Conservation (phyloP, 2,888 invertebrate genomes). For the Himalopsyche tibetana region DNA sequence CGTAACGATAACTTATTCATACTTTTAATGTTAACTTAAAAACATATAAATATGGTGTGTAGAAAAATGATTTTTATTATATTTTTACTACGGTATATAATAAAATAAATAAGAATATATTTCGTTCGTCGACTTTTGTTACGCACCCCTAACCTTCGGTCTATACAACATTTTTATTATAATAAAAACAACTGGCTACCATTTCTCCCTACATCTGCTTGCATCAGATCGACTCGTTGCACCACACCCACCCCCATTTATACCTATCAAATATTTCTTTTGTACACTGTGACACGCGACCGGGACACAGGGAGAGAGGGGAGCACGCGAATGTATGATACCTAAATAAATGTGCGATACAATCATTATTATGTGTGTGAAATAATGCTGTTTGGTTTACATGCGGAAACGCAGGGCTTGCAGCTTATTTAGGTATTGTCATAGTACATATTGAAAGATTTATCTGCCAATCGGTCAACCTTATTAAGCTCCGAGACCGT, state of each 20-base stretch:
- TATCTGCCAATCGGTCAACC: too few species aligned
- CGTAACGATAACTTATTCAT: too few species aligned
- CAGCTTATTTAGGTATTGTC: not conserved
- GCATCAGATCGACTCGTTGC: constrained; percentile 51
- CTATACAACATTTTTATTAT: constrained; percentile 45
- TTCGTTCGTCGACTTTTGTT: not conserved
- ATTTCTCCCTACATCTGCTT: constrained; percentile 56
- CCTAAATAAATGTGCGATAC: constrained; percentile 54
- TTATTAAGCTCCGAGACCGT: too few species aligned
- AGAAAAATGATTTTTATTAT: too few species aligned
- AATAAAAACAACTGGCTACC: constrained; percentile 52
- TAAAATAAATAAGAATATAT: too few species aligned
- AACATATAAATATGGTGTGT: too few species aligned
- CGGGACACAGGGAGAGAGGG: constrained; percentile 47
- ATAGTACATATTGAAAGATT: too few species aligned
- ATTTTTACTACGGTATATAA: too few species aligned
- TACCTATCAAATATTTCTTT: constrained; percentile 64
- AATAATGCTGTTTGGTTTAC: not conserved
- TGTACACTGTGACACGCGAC: constrained; percentile 61
- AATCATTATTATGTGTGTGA: constrained; percentile 20
- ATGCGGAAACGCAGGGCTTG: constrained; percentile 1
- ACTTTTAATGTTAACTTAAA: too few species aligned
- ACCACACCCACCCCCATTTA: constrained; percentile 60
- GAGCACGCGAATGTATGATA: constrained; percentile 48
- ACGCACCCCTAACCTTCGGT: not conserved